A percentile compares a stretch with the other conserved stretches of the same genome.
Conservation (phyloP, 2,888 invertebrate species). For the Saturnia japonica region DNA sequence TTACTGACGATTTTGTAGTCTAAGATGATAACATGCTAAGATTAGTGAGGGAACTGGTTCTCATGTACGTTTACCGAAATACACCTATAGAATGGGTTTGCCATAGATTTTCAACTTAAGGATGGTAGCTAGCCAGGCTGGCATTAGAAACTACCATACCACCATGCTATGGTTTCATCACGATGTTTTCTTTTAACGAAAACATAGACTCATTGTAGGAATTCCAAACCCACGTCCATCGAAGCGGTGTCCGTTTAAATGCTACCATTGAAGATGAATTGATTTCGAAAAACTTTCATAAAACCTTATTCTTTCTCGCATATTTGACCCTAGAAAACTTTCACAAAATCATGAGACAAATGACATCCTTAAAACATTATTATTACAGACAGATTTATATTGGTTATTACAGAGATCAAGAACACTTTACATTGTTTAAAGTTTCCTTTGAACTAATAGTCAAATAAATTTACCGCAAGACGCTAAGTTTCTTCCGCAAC, state of each 20-base stretch:
- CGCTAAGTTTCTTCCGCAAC: constrained; percentile 47
- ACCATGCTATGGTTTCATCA: background rate
- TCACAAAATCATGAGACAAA: background rate
- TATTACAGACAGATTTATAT: background rate
- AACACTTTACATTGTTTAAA: constrained; percentile 1
- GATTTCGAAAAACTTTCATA: too few relatives aligned
- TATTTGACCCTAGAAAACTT: background rate
- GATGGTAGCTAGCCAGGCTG: background rate
- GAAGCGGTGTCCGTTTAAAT: background rate
- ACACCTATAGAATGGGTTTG: background rate
- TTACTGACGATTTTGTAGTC: background rate
- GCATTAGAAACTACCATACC: background rate
- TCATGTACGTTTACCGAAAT: background rate
- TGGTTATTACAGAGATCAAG: background rate
- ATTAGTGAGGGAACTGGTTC: background rate
- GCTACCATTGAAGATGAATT: background rate
- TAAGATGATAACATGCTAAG: background rate
- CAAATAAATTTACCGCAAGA: constrained; percentile 59
- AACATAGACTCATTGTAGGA: background rate
- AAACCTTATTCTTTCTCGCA: too few relatives aligned
- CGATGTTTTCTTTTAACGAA: background rate
- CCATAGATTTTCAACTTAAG: background rate
- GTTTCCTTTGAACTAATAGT: constrained; percentile 43
- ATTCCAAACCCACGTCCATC: background rate
- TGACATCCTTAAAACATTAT: background rate